These are phyloP conservation scores for Spongilla lacustris DNA, from an alignment of 37 sponge, comb jelly and placozoan genomes.

Conservation along the genomic window DNA sequence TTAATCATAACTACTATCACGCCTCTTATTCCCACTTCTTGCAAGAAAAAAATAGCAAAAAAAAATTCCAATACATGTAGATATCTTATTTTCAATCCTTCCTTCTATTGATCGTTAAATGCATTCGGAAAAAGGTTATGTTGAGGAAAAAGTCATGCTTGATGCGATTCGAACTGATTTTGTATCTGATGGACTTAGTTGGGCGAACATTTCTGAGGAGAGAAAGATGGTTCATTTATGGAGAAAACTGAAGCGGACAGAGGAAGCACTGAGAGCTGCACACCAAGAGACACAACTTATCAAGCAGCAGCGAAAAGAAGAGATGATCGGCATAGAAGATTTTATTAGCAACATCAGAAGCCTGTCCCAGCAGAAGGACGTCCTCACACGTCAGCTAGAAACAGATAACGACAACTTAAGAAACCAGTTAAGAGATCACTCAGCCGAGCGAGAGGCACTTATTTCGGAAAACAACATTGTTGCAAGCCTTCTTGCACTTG, in stretches of 20 bases:
- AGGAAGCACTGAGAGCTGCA: slow-evolving; percentile 4
- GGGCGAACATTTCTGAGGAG: slow-evolving; percentile 29
- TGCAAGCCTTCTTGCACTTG: slow-evolving; percentile 12
- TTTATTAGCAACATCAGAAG: slow-evolving; percentile 28
- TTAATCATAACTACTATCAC: too few species aligned
- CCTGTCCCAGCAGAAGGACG: slow-evolving; percentile 34
- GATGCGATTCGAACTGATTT: slow-evolving; percentile 18
- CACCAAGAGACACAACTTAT: slow-evolving; percentile 11
- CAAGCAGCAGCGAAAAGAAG: slow-evolving; percentile 47
- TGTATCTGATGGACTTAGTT: slow-evolving; percentile 39
- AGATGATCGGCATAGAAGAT: slow-evolving; percentile 34
- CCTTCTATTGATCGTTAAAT: too few species aligned
- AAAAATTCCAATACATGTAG: too few species aligned
- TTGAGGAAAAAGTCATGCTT: slow-evolving; percentile 9
- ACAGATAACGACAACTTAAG: slow-evolving; percentile 34
- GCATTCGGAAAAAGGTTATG: too few species aligned
- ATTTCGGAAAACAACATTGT: slow-evolving; percentile 31
- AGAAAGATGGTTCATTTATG: slow-evolving; percentile 57
- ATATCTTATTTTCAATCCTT: too few species aligned
- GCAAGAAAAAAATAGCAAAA: too few species aligned
- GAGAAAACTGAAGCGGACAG: slow-evolving; percentile 55
- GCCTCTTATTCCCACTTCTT: too few species aligned
- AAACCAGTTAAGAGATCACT: slow-evolving; percentile 5
- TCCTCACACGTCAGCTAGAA: slow-evolving; percentile 13
- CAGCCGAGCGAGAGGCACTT: slow-evolving; percentile 38